Percentiles rank a stretch among this genome's conserved stretches.
phyloP scores from a whole-genome alignment of 2,888 invertebrate genomes.

The Pachliopta kotzebuea region DNA sequence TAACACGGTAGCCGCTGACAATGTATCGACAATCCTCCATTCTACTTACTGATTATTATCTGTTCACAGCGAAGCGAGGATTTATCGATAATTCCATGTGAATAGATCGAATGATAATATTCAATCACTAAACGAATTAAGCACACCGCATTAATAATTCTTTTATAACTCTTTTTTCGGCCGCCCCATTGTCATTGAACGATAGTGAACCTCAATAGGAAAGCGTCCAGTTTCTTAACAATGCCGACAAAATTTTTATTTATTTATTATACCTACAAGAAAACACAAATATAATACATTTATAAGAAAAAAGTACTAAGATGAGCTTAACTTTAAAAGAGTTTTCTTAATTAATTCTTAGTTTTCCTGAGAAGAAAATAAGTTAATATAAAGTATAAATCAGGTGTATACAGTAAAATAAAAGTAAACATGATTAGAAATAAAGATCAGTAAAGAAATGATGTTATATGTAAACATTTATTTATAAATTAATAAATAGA shows the following conservation, averaged over 20 bases:
- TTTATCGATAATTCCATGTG: slow-evolving; percentile 40
- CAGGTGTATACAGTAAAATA: no score
- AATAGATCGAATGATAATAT: slow-evolving; percentile 42
- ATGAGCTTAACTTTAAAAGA: no score
- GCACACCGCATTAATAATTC: slow-evolving; percentile 34
- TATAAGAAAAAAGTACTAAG: no score
- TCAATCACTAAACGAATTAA: slow-evolving; percentile 39
- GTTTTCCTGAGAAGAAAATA: no score
- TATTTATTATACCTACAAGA: no score
- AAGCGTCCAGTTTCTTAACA: slow-evolving; percentile 17
- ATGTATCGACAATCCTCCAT: slow-evolving; percentile 31
- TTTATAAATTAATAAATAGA: no score
- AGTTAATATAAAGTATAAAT: no score
- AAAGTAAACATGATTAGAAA: no score
- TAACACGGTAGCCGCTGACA: slow-evolving; percentile 26
- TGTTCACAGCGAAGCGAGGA: slow-evolving; percentile 35
- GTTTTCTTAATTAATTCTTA: no score
- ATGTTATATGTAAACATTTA: no score
- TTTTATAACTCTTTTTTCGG: slow-evolving; percentile 31
- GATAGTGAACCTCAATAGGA: slow-evolving; percentile 28
- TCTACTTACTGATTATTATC: slow-evolving; percentile 38
- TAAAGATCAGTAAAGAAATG: no score
- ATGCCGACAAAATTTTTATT: slow-evolving; percentile 16
- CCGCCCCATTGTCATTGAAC: slow-evolving; percentile 35
- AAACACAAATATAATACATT: no score